Evolutionary conservation across 2,113 vertebrate genomes (phyloP), one percentile per base, ranked within the genome.

Genomic region (Girardinichthys multiradiatus): DNA sequence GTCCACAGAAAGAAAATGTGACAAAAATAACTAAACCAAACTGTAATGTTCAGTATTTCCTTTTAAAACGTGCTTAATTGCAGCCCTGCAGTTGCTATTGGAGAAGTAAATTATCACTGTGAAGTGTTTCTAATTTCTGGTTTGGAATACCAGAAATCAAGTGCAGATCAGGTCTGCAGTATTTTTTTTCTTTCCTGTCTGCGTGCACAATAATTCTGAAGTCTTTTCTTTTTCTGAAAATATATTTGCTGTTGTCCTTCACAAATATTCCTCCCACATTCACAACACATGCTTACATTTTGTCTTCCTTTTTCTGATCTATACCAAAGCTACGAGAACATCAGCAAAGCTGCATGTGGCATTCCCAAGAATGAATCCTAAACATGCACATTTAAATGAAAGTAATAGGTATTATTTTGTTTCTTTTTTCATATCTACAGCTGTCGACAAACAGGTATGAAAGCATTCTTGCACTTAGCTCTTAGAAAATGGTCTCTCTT

Each of bases 261-360:
- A 83, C 81, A 87, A 85, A 83, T 82, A 74, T 62, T 26, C 29
- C 81, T 81, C 85, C 79, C 64, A 90, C 80, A 77, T 84, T 74
- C 64, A 70, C 73, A 82, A 76, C 79, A 76, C 35, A 21, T 37
- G 66, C 35, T 75, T 81, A 75, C 76, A 57, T 70, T 74, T 74
- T 76, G 73, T 71, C 24, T 72, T 86, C 64, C 66, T 64, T 72
- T 87, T 73, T 73, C 64, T 33, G 28, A 21, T 45, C 66, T 37
- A 62, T 82, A 79, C 84, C 88, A 86, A 88, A 78, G 67, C 88
- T 78, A 86, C 88, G 81, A 87, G 15, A 45, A 80, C 68, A 59
- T 7, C 48, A 54, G 4, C 24, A 54, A 54, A 54, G 48, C 48
- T 54, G 48, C 48, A 11, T 11, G 48, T 24, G 21, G 21, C 21